These are phyloP conservation scores for Tonatia bakeri DNA, from an alignment of 2,113 vertebrate species.

Conservation along the genomic window DNA sequence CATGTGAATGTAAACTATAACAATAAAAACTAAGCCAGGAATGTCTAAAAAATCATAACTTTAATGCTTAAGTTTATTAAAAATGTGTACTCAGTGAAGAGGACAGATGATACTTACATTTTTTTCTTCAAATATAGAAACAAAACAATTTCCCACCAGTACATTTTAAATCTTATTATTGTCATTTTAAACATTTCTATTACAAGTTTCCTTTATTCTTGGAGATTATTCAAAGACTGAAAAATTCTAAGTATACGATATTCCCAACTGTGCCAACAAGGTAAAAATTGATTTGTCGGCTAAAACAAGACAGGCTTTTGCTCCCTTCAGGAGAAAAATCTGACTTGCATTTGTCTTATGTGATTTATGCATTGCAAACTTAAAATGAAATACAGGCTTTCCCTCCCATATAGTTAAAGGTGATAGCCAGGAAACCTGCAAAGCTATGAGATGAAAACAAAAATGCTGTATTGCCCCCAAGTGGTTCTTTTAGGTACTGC, in stretches of 20 bases:
- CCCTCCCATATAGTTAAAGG: constrained; percentile 44
- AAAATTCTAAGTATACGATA: constrained; percentile 52
- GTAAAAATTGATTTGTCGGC: constrained; percentile 52
- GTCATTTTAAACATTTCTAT: constrained; percentile 12
- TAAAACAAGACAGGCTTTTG: constrained; percentile 37
- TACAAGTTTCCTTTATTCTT: constrained; percentile 19
- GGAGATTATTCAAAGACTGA: constrained; percentile 11
- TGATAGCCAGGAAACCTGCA: not conserved
- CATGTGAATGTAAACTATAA: not conserved
- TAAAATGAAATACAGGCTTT: constrained; percentile 60
- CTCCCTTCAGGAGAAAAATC: constrained; percentile 53
- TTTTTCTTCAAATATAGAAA: constrained; percentile 20
- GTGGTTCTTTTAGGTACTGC: constrained; percentile 62
- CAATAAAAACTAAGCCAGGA: not conserved
- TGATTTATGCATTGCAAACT: constrained; percentile 62
- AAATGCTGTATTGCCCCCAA: constrained; percentile 77
- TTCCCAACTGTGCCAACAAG: constrained; percentile 23
- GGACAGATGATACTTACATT: not conserved
- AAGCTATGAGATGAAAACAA: not conserved
- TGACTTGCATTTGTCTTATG: constrained; percentile 65
- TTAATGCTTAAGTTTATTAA: not conserved
- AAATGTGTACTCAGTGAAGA: not conserved
- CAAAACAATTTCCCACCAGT: not conserved
- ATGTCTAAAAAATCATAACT: not conserved
- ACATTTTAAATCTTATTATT: not conserved